Evolutionary conservation across 2,888 invertebrate species (phyloP).

Genomic region (Clivina fossor): DNA sequence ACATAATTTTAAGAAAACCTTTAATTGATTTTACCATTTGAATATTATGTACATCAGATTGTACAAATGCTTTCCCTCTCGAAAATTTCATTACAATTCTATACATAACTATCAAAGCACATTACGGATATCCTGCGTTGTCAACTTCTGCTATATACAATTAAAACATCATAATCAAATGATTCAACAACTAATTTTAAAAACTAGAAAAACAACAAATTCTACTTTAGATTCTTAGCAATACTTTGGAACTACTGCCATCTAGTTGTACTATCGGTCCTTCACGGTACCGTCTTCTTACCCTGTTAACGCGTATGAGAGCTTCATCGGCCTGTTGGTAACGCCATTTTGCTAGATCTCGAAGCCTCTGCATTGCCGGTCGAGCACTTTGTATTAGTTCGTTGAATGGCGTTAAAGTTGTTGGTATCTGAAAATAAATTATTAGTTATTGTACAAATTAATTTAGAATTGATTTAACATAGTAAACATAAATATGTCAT

Average conservation of each 20-base stretch:
- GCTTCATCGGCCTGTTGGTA: conserved; percentile 38
- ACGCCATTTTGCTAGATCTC: conserved; percentile 44
- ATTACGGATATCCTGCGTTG: too few relatives aligned
- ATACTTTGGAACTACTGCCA: conserved; percentile 41
- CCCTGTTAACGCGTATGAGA: conserved; percentile 3
- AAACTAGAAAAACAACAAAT: too few relatives aligned
- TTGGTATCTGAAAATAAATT: conserved; percentile 48
- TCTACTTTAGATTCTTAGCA: conserved; percentile 38
- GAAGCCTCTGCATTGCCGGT: conserved; percentile 47
- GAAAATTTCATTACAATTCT: too few relatives aligned
- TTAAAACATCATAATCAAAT: too few relatives aligned
- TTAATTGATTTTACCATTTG: too few relatives aligned
- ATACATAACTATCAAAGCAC: too few relatives aligned
- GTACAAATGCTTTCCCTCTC: too few relatives aligned
- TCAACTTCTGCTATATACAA: too few relatives aligned
- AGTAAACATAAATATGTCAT: conserved; percentile 1
- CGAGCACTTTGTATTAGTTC: conserved; percentile 49
- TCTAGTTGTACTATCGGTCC: conserved; percentile 39
- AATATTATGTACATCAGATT: too few relatives aligned
- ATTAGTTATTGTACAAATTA: neutral
- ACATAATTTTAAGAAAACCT: too few relatives aligned
- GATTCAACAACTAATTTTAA: too few relatives aligned
- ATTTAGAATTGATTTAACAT: neutral
- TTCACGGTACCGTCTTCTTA: conserved; percentile 16
- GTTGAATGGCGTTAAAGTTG: conserved; percentile 49